These are phyloP conservation scores for Rhingia campestris DNA, from an alignment of 2,888 invertebrate genomes.

Conservation along the genomic window DNA sequence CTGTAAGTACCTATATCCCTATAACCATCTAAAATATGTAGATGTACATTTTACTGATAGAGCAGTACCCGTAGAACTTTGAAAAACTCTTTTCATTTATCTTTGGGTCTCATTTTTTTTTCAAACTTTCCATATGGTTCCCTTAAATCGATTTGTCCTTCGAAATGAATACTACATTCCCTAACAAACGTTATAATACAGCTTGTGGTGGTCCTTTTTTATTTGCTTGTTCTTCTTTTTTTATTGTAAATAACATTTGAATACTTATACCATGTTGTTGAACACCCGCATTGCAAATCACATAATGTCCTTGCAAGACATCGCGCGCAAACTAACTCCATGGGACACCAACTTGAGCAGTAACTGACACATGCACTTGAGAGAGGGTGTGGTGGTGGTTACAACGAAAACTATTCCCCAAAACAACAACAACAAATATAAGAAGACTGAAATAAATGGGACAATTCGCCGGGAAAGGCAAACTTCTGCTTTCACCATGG, in stretches of 20 bases:
- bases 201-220: not conserved
- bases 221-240: not conserved
- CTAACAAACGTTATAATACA: not conserved
- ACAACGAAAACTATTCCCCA: not conserved
- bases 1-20: too few relatives aligned
- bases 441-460: not conserved
- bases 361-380: conserved; percentile 9
- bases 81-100: too few relatives aligned
- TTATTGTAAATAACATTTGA: not conserved
- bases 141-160: conserved; percentile 1
- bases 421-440: not conserved
- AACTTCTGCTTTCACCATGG: conserved; percentile 14
- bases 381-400: not conserved
- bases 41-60: too few relatives aligned
- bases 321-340: not conserved
- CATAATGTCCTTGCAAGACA: conserved; percentile 27
- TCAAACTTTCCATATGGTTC: not conserved
- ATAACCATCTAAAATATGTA: too few relatives aligned
- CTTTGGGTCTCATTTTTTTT: not conserved
- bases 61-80: too few relatives aligned
- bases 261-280: not conserved
- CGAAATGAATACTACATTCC: not conserved
- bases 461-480: not conserved
- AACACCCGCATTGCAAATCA: conserved; percentile 6
- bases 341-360: conserved; percentile 4